These are phyloP conservation scores for Glyptemys insculpta DNA, from an alignment of 2,797 vertebrate genomes.

Conservation along the genomic window DNA sequence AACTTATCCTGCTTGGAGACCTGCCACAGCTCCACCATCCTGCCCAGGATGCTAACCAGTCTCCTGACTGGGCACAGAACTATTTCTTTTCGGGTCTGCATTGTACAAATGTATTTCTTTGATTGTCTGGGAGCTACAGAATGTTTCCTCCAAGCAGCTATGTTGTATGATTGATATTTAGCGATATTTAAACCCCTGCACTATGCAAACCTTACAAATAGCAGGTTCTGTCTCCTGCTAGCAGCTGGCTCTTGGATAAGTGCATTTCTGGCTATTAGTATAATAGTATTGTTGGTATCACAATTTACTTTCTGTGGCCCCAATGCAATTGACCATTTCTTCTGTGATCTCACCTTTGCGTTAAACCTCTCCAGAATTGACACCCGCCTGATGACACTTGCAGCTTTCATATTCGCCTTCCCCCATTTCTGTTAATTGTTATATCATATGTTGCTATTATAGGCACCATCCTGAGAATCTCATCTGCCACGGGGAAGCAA, in stretches of 20 bases:
- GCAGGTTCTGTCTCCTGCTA: constrained; percentile 8
- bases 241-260: not conserved
- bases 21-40: too few relatives aligned
- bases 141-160: constrained; percentile 8
- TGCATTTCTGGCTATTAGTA: not conserved
- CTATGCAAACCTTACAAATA: constrained; percentile 45
- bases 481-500: too few relatives aligned
- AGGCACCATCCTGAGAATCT: constrained; percentile 9
- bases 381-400: not conserved
- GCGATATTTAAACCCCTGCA: constrained; percentile 55
- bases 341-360: constrained; percentile 42
- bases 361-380: constrained; percentile 29
- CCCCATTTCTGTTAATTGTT: not conserved
- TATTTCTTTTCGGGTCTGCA: too few relatives aligned
- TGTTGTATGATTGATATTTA: constrained; percentile 47
- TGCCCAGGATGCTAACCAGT: too few relatives aligned
- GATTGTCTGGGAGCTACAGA: not conserved
- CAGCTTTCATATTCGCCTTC: not conserved
- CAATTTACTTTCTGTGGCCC: constrained; percentile 28
- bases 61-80: too few relatives aligned
- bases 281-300: not conserved
- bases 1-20: too few relatives aligned
- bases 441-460: not conserved
- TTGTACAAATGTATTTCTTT: too few relatives aligned
- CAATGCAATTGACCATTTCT: constrained; percentile 59